Base-by-base conservation (phyloP, 2,888 invertebrate species). In the Tetropium fuscum region DNA sequence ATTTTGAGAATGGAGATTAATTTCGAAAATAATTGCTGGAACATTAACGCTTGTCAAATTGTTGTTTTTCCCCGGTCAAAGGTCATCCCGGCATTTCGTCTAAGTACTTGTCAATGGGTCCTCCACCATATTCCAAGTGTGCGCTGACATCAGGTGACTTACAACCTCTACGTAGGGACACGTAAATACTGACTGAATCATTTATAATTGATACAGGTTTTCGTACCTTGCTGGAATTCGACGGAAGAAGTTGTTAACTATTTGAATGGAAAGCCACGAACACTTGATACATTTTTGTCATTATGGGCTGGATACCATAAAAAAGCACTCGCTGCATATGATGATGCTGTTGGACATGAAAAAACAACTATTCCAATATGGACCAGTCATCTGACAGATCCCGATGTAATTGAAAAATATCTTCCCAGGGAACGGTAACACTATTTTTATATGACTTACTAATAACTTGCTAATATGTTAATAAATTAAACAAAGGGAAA, bases 291-390 rank as follows among this genome's bases (percentile, higher is more conserved):
- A 25, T 94, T 90, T 77, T 81, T 90, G 7, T 81, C 87, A 11
- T 79, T 94, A 0, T 94, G 94, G 94, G 85, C 86, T 0, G 87
- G 90, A 64, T 93, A 90, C 78, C 94, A 94, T 75, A 78, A 80
- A 3, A 74, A 77, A 66, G 75, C 77, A 5, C 57, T 79, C n/a
- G 51, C 69, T 7, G 71, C 68, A 11, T 81, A 69, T 51, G 81
- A 81, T 63, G 47, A 40, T 4, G 82, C 64, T 71, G 83, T 75
- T 0, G 83, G 83, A 0, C 80, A 79, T 25, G 64, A 62, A 5
- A 63, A 81, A 48, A 87, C 83, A 2, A 82, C 84, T 4, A 83
- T 90, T 1, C 88, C 94, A 67, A 69, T 94, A 3, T 94, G 94
- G 94, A 92, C 92, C 30, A 93, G 93, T 45, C 71, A 71, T 22